Percentiles rank a stretch among this genome's conserved stretches.
Evolutionary conservation across 1,140 invertebrate species (phyloP).

Genomic region (Drosophila pectinifera): DNA sequence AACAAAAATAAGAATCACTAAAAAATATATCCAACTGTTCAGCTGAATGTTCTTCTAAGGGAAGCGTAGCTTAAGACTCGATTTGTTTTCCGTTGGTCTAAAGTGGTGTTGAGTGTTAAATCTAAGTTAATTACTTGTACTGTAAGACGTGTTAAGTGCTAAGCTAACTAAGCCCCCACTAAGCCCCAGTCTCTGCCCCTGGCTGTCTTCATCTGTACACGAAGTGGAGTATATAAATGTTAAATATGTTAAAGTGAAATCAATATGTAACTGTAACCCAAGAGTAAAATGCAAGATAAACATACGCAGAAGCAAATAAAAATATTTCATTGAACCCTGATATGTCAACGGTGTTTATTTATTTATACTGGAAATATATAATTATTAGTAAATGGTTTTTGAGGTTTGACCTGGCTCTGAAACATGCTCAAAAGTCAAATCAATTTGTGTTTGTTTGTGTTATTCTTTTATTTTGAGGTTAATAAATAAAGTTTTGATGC

Average conservation of each 20-base stretch:
- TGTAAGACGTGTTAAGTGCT: conserved; percentile 53
- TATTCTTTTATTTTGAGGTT: conserved; percentile 7
- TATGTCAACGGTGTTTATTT: background rate
- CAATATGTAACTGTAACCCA: conserved; percentile 64
- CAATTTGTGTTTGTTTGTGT: background rate
- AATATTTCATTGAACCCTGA: conserved; percentile 78
- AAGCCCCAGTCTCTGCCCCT: conserved; percentile 2
- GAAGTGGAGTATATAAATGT: conserved; percentile 65
- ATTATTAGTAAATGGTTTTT: too few relatives aligned
- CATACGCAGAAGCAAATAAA: conserved; percentile 59
- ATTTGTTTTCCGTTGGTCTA: conserved; percentile 41
- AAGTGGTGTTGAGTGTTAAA: conserved; percentile 36
- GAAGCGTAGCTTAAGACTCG: conserved; percentile 43
- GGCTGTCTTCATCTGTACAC: conserved; percentile 32
- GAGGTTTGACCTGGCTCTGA: too few relatives aligned
- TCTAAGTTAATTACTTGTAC: conserved; percentile 47
- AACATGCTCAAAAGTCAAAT: conserved; percentile 3
- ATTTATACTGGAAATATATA: background rate
- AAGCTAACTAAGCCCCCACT: conserved; percentile 20
- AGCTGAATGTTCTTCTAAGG: conserved; percentile 67
- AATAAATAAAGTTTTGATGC: conserved; percentile 32
- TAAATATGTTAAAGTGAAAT: conserved; percentile 58
- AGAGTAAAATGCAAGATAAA: conserved; percentile 48
- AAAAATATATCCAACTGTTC: conserved; percentile 57
- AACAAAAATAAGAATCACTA: background rate